Evolutionary conservation across 2,888 invertebrate genomes (phyloP).

Genomic region (Meteorus colon): DNA sequence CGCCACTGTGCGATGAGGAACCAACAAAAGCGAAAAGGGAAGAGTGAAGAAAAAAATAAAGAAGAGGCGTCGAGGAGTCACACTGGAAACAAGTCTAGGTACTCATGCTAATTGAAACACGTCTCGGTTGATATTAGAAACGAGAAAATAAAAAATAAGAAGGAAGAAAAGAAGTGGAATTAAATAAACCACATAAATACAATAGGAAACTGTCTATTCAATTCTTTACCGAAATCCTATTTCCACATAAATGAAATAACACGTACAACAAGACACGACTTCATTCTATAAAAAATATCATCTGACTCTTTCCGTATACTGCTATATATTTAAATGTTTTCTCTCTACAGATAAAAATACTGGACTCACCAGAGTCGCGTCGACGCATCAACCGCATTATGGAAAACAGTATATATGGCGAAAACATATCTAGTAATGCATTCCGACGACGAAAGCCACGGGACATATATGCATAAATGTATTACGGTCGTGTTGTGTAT

Average conservation of each 20-base stretch:
- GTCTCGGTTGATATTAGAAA: background rate
- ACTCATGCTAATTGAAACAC: conserved; percentile 13
- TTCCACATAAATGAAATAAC: no score
- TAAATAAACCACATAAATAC: background rate
- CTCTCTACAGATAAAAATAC: background rate
- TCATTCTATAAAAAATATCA: background rate
- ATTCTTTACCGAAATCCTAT: no score
- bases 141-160: background rate
- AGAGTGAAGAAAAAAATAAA: background rate
- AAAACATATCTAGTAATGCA: conserved; percentile 42
- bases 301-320: background rate
- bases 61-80: conserved; percentile 6
- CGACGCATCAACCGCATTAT: conserved; percentile 21
- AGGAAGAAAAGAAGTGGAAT: background rate
- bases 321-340: background rate
- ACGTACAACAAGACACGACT: no score
- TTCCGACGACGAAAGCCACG: conserved; percentile 46
- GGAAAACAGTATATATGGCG: background rate
- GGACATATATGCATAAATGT: conserved; percentile 47
- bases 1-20: background rate
- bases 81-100: background rate
- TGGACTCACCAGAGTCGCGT: conserved; percentile 1
- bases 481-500: conserved; percentile 43
- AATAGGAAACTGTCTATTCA: no score
- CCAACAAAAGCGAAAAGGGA: background rate